phyloP scores from a whole-genome alignment of 2,113 vertebrate genomes.

The Sturnus vulgaris region DNA sequence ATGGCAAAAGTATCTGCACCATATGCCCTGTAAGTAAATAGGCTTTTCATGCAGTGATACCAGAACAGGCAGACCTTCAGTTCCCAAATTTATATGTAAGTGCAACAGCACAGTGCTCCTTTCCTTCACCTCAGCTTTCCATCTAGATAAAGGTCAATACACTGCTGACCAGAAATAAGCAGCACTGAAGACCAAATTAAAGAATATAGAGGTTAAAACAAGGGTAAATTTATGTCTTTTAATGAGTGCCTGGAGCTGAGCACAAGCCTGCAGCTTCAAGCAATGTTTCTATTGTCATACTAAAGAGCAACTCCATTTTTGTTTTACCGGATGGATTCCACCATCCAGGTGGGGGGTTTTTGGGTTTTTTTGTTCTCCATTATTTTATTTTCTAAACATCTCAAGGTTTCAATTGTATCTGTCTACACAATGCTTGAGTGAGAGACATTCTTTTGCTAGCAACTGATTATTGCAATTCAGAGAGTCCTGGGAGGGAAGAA shows the following conservation, averaged over 20 bases:
- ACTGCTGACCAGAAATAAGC: constrained; percentile 6
- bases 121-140: constrained; percentile 27
- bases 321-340: not conserved
- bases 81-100: not conserved
- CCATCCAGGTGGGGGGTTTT: not conserved
- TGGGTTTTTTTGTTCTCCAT: not conserved
- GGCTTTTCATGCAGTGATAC: not conserved
- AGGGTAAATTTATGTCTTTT: constrained; percentile 5
- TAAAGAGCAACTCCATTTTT: not conserved
- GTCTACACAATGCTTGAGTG: not conserved
- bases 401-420: not conserved
- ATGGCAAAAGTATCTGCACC: not conserved
- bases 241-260: not conserved
- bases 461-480: not conserved
- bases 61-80: not conserved
- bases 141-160: constrained; percentile 24
- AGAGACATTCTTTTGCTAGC: not conserved
- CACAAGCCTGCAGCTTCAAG: not conserved
- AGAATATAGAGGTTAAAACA: constrained; percentile 31
- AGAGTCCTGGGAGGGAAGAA: not conserved
- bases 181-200: not conserved
- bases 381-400: not conserved
- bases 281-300: not conserved
- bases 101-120: not conserved
- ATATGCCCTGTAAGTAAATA: not conserved